Conservation (phyloP, 1,140 invertebrate genomes). For the Neotoxoptera formosana region DNA sequence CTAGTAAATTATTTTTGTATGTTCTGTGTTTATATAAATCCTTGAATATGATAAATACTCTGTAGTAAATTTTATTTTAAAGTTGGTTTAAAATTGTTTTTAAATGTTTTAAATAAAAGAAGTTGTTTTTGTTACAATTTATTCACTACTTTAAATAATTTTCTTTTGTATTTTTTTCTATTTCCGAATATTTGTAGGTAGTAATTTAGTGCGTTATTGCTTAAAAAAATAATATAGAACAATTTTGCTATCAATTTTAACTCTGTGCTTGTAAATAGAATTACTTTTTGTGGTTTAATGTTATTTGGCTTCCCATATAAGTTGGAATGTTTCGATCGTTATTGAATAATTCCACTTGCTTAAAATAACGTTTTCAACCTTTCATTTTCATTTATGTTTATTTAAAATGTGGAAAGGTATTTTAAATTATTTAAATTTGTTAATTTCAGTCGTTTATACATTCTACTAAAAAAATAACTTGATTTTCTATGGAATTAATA, state of each 20-base stretch:
- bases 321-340: neutral
- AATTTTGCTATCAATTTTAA: neutral
- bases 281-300: neutral
- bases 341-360: neutral
- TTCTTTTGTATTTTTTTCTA: neutral
- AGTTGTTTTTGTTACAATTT: neutral
- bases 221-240: neutral
- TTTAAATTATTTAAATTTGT: neutral
- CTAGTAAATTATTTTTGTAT: neutral
- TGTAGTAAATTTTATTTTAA: neutral
- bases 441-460: neutral
- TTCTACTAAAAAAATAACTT: neutral
- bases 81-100: neutral
- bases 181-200: neutral
- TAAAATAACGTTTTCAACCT: neutral
- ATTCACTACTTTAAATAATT: neutral
- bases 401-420: neutral
- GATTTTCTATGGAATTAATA: neutral
- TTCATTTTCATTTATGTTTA: neutral
- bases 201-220: neutral
- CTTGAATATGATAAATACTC: neutral
- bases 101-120: neutral
- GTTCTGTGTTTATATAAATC: neutral
- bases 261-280: neutral
- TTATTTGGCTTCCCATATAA: slow-evolving; percentile 9